Evolutionary conservation across 2,888 invertebrate species (phyloP), one percentile per base, ranked within the genome.

Genomic region (Therioaphis trifolii): DNA sequence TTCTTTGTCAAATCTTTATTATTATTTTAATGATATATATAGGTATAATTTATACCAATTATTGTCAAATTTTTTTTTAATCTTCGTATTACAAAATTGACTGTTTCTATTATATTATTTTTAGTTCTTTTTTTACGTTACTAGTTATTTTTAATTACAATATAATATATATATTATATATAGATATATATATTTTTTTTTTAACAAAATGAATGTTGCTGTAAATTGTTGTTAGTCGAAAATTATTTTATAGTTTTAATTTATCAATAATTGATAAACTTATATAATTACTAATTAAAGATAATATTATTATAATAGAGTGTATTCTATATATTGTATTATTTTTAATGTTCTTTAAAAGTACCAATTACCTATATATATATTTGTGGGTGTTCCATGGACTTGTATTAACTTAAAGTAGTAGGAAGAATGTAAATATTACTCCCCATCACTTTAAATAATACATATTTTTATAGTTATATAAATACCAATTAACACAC

Each of bases 91-190:
- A 55, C 18, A 12, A 80, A 80, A 80, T 71, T 58, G 69, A 71
- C 71, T 80, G 79, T 80, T 80, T 71, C 46, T 69, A 71, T 61
- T 79, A 79, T 69, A 71, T 61, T 79, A 79, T 40, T 80, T 71
- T 71, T 71, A 69, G 27, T 46, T 40, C 11, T 27, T 52, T 69
- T 43, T 71, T 61, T 80, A 58, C 29, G 71, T 80, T 69, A 69
- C 27, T 79, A 79, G 43, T 69, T 80, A 80, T 61, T 79, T 71
- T 71, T 61, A 80, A 71, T 71, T 71, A 71, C n/a, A 46, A 71
- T 46, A 80, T 71, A 61, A 63, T 72, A 82, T 79, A 79, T 82
- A 80, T 80, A 35, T 35, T 35, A 35, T 35, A 35, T 35, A n/a
- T n/a, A n/a, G n/a, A n/a, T n/a, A n/a, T n/a, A n/a, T n/a, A n/a